phyloP scores from a whole-genome alignment of 2,797 vertebrate genomes.

The Sphaeramia orbicularis region DNA sequence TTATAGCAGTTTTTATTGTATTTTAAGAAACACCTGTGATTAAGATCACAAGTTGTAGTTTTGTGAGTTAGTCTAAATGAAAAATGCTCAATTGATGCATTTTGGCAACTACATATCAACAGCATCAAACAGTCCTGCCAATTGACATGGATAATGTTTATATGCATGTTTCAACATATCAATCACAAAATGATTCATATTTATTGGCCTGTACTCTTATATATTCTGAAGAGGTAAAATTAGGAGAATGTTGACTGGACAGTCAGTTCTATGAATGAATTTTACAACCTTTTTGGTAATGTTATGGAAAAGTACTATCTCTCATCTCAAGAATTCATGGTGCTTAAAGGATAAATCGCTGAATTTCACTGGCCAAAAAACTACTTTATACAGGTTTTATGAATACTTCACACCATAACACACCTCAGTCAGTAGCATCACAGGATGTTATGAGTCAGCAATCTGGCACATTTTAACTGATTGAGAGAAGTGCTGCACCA shows the following conservation, averaged over 20 bases:
- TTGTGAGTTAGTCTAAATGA: slow-evolving; percentile 7
- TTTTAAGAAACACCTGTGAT: neutral
- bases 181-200: too few relatives aligned
- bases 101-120: neutral
- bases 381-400: neutral
- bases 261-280: slow-evolving; percentile 28
- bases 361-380: neutral
- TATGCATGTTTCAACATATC: too few relatives aligned
- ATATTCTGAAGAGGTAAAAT: too few relatives aligned
- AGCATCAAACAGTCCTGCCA: neutral
- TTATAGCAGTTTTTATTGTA: slow-evolving; percentile 2
- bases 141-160: too few relatives aligned
- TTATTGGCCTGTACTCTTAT: too few relatives aligned
- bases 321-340: slow-evolving; percentile 35
- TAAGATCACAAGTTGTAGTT: slow-evolving; percentile 1
- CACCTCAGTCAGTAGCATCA: slow-evolving; percentile 2
- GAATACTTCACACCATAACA: neutral
- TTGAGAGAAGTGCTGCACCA: too few relatives aligned
- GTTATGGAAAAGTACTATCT: slow-evolving; percentile 15
- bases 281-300: slow-evolving; percentile 40
- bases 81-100: neutral
- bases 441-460: too few relatives aligned
- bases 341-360: slow-evolving; percentile 20
- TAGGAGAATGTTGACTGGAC: slow-evolving; percentile 39
- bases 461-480: too few relatives aligned